phyloP scores from a whole-genome alignment of 2,888 invertebrate species.

The Hypolimnas misippus region DNA sequence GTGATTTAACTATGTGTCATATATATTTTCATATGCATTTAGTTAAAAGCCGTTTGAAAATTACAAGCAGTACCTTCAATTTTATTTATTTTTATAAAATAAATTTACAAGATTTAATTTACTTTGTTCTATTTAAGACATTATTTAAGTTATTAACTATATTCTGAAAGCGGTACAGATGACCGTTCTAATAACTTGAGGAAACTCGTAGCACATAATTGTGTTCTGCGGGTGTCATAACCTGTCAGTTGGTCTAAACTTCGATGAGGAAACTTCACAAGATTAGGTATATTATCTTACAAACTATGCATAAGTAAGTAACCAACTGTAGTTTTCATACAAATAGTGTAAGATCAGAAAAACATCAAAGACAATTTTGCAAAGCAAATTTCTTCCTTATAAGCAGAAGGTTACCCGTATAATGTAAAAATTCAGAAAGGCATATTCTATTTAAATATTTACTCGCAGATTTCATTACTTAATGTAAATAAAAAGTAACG shows the following conservation, averaged over 20 bases:
- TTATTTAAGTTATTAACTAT: background rate
- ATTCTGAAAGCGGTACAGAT: background rate
- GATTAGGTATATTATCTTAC: conserved; percentile 31
- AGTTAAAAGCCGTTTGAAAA: no score
- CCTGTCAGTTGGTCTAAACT: conserved; percentile 54
- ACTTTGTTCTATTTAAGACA: background rate
- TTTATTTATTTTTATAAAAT: no score
- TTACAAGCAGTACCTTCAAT: no score
- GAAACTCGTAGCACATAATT: conserved; percentile 32
- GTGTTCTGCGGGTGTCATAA: conserved; percentile 39
- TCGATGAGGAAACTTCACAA: conserved; percentile 73
- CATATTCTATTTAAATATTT: background rate
- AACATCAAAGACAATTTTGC: conserved; percentile 6
- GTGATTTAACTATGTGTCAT: no score
- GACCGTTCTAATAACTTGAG: conserved; percentile 26
- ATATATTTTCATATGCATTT: no score
- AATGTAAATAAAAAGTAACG: background rate
- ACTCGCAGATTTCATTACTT: background rate
- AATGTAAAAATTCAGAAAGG: background rate
- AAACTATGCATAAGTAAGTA: conserved; percentile 32
- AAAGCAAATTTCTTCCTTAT: background rate
- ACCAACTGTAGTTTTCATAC: conserved; percentile 23
- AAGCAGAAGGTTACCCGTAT: background rate
- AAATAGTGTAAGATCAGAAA: conserved; percentile 20
- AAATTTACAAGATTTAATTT: background rate